These are phyloP conservation scores for Dromas ardeola DNA, from an alignment of 2,113 vertebrate genomes.

Conservation along the genomic window DNA sequence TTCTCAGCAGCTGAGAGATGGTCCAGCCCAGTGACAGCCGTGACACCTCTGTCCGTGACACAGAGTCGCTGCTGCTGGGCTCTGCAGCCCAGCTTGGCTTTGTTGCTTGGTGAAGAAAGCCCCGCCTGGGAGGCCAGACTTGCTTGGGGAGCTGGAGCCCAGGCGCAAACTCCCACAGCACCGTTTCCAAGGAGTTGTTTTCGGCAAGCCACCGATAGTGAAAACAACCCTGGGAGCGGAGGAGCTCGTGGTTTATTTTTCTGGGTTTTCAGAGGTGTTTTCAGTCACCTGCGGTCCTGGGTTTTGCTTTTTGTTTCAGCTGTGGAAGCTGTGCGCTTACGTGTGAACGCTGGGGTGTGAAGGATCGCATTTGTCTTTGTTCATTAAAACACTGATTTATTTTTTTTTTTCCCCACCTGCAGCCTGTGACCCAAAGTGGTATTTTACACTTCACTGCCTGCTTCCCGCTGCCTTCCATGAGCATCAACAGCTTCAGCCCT, in stretches of 20 bases:
- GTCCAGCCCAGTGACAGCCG: neutral
- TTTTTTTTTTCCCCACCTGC: neutral
- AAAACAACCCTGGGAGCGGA: neutral
- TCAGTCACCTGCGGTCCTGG: neutral
- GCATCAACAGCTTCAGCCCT: neutral
- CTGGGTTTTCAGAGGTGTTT: neutral
- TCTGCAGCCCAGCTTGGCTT: neutral
- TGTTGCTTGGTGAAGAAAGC: neutral
- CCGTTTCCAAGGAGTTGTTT: neutral
- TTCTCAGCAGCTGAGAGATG: neutral
- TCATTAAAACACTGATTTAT: neutral
- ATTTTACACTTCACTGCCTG: neutral
- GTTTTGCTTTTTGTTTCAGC: neutral
- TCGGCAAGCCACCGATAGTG: accelerated
- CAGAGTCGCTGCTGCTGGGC: neutral
- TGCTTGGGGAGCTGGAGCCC: neutral
- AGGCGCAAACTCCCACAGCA: neutral
- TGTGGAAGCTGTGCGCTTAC: accelerated
- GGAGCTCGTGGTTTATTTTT: neutral
- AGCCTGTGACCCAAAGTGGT: neutral
- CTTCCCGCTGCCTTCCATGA: neutral
- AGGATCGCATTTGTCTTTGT: neutral
- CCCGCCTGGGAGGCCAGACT: neutral
- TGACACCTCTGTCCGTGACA: neutral
- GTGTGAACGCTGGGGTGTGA: neutral